These are phyloP conservation scores for Stenodera caucasica DNA, from an alignment of 2,888 invertebrate species.

Conservation along the genomic window DNA sequence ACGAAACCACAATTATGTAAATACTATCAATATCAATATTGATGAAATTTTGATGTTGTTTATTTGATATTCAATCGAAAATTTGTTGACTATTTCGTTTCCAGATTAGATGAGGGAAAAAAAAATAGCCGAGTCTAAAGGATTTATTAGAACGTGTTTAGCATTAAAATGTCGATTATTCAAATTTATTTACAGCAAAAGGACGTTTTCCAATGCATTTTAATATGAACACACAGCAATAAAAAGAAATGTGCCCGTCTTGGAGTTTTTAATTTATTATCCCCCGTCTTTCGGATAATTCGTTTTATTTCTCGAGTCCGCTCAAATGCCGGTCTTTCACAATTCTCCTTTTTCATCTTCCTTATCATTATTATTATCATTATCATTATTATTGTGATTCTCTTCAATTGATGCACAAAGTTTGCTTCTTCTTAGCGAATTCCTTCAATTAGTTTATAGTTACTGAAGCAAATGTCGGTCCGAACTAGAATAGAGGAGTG, in stretches of 20 bases:
- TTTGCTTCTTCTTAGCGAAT: too few relatives aligned
- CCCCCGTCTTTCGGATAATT: neutral
- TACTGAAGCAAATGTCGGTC: slow-evolving; percentile 15
- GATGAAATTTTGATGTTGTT: neutral
- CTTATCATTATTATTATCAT: slow-evolving; percentile 7
- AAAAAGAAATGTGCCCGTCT: slow-evolving; percentile 11
- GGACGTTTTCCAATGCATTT: slow-evolving; percentile 11
- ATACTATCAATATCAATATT: too few relatives aligned
- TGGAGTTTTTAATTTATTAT: neutral
- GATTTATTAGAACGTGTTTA: slow-evolving; percentile 11
- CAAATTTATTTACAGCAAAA: slow-evolving; percentile 9
- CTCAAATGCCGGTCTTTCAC: slow-evolving; percentile 11
- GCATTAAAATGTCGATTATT: slow-evolving; percentile 9
- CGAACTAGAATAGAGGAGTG: neutral
- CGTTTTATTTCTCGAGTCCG: neutral
- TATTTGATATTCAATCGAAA: neutral
- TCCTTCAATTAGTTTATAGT: slow-evolving; percentile 30
- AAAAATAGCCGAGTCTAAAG: neutral
- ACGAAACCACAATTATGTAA: too few relatives aligned
- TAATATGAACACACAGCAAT: slow-evolving; percentile 14
- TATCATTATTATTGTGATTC: neutral
- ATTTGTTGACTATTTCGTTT: neutral
- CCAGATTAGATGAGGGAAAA: neutral
- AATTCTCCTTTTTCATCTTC: slow-evolving; percentile 18
- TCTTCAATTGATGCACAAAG: too few relatives aligned